Conservation (phyloP, 2,888 invertebrate genomes). For the Bellardia bayeri region DNA sequence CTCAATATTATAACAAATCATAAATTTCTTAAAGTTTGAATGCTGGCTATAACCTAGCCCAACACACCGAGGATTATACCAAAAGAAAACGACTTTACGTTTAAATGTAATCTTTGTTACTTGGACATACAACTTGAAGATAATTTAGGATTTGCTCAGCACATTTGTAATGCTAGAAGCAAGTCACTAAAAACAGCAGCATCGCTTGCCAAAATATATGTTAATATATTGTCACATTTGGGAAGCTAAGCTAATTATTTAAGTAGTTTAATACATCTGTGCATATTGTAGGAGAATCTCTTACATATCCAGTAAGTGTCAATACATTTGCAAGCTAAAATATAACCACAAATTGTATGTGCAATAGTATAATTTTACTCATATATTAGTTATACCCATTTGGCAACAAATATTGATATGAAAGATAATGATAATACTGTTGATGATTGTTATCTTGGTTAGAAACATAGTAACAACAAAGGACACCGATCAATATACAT, state of each 20-base stretch:
- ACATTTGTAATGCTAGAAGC: no score
- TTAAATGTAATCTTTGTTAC: no score
- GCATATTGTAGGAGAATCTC: not conserved
- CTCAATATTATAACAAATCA: no score
- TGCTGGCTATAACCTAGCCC: no score
- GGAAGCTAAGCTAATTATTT: not conserved
- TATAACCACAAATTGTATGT: slow-evolving; percentile 6
- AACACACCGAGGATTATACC: no score
- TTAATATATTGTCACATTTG: no score
- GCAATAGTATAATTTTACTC: not conserved
- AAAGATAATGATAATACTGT: not conserved
- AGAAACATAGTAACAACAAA: slow-evolving; percentile 17
- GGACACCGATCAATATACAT: slow-evolving; percentile 32
- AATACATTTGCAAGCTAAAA: not conserved
- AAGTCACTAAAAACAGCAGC: no score
- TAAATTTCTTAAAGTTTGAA: no score
- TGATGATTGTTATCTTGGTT: slow-evolving; percentile 23
- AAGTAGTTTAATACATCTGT: not conserved
- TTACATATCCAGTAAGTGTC: not conserved
- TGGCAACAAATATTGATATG: not conserved
- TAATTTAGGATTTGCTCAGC: no score
- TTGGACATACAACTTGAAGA: no score
- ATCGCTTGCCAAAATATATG: no score
- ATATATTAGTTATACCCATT: not conserved
- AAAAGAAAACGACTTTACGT: no score